phyloP scores from a whole-genome alignment of 1,140 invertebrate genomes.

The Drosophila ogumai region DNA sequence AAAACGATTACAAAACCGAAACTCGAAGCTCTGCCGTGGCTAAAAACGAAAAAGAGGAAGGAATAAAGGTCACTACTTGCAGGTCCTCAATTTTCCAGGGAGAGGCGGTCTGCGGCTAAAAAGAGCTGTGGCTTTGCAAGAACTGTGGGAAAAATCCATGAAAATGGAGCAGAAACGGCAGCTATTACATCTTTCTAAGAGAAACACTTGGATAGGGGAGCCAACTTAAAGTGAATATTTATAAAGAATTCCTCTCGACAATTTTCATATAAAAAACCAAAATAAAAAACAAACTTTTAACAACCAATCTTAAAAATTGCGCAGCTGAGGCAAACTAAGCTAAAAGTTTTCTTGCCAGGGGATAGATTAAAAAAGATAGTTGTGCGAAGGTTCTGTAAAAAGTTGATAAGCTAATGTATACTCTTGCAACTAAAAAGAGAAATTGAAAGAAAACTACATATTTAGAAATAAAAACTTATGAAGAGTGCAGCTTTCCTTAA shows the following conservation, averaged over 20 bases:
- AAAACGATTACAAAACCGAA: neutral
- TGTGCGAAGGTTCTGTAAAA: neutral
- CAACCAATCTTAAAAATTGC: neutral
- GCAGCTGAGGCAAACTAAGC: neutral
- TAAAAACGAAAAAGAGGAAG: neutral
- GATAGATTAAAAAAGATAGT: neutral
- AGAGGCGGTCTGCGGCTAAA: neutral
- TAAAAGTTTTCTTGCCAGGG: neutral
- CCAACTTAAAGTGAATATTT: neutral
- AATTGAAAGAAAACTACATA: neutral
- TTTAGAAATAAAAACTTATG: neutral
- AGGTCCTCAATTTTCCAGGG: neutral
- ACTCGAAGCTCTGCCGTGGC: neutral
- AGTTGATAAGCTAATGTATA: neutral
- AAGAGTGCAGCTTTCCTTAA: neutral
- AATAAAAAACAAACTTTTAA: slow-evolving; percentile 4
- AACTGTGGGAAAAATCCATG: neutral
- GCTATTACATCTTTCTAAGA: neutral
- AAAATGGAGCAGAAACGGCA: neutral
- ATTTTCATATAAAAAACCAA: neutral
- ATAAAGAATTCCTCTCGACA: neutral
- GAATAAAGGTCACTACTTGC: neutral
- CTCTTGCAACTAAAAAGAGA: neutral
- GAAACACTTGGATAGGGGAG: too few species aligned
- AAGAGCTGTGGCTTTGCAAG: neutral